Percentiles rank a stretch among this genome's conserved stretches.
These are phyloP conservation scores for Onchidella celtica DNA, from an alignment of 2,888 invertebrate genomes.

Conservation along the genomic window DNA sequence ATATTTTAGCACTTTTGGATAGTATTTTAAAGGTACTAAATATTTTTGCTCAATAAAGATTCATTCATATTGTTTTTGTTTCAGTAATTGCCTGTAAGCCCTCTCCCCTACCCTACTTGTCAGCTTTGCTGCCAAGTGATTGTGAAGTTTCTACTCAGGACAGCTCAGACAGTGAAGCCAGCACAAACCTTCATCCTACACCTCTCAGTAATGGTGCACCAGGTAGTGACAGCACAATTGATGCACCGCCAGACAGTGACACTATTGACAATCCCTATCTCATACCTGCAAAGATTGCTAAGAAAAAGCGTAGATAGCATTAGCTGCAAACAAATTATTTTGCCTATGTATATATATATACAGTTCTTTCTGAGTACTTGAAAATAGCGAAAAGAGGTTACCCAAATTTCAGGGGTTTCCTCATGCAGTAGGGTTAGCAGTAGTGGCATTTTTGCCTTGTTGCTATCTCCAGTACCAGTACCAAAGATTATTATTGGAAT, in stretches of 20 bases:
- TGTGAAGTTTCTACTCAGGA: conserved; percentile 94
- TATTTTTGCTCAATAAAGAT: no score
- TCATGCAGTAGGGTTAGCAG: no score
- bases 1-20: no score
- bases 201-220: not conserved
- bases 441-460: no score
- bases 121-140: conserved; percentile 93
- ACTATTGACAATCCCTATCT: conserved; percentile 89
- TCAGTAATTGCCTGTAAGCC: conserved; percentile 94
- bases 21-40: no score
- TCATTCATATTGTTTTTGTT: conserved; percentile 63
- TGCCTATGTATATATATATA: no score
- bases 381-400: no score
- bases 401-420: no score
- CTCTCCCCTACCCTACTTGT: conserved; percentile 88
- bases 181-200: conserved; percentile 30
- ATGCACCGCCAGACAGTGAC: conserved; percentile 78
- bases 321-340: no score
- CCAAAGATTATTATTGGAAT: no score
- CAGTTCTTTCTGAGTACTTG: no score
- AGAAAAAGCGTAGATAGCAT: conserved; percentile 46
- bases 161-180: conserved; percentile 58
- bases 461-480: no score
- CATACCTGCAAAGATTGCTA: conserved; percentile 82
- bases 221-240: not conserved